Evolutionary conservation across 2,113 vertebrate genomes (phyloP).

Genomic region (Dasyprocta punctata): DNA sequence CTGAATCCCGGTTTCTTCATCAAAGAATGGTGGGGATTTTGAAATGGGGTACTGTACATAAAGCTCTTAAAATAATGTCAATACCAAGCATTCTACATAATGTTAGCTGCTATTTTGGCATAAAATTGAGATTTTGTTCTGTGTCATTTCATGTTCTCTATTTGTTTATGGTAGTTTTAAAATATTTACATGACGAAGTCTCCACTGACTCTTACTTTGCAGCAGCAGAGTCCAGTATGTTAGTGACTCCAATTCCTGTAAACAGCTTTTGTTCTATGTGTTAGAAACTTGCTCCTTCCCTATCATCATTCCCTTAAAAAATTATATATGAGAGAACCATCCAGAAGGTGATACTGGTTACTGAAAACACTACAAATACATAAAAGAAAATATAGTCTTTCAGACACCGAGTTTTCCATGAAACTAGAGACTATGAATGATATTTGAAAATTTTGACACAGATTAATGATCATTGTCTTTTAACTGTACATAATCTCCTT

Average conservation of each 20-base stretch:
- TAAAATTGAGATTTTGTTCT: constrained; percentile 28
- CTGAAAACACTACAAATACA: neutral
- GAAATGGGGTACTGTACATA: neutral
- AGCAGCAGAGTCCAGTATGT: neutral
- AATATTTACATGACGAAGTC: constrained; percentile 16
- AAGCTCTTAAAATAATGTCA: neutral
- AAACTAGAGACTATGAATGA: neutral
- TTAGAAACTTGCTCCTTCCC: neutral
- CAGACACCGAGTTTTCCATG: neutral
- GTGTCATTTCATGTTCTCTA: neutral
- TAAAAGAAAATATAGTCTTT: neutral
- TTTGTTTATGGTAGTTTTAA: constrained; percentile 31
- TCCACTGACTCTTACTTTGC: neutral
- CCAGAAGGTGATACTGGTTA: neutral
- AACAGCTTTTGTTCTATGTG: neutral
- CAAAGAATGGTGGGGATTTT: neutral
- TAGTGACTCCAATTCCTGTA: neutral
- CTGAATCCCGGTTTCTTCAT: neutral
- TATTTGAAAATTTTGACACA: neutral
- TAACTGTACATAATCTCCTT: neutral
- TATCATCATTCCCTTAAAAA: neutral
- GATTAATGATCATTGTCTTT: neutral
- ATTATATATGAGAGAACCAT: neutral
- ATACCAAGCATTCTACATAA: neutral
- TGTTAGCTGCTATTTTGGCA: neutral